phyloP scores from a whole-genome alignment of 2,113 vertebrate genomes.

The Spheniscus mendiculus region DNA sequence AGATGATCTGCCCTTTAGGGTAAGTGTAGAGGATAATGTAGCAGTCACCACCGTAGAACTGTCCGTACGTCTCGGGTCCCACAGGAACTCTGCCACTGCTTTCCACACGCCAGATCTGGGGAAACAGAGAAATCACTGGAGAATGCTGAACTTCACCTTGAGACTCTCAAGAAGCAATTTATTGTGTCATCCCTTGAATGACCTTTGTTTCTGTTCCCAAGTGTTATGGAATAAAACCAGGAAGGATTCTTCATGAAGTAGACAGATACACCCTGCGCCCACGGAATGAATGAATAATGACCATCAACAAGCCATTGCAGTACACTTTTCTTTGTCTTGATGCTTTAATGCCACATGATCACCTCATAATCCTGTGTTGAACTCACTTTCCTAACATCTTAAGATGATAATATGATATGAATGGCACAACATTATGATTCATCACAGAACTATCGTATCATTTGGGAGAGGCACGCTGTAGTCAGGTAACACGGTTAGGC shows the following conservation, averaged over 20 bases:
- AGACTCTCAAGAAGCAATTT: background rate
- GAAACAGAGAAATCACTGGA: background rate
- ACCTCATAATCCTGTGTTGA: background rate
- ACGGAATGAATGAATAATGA: background rate
- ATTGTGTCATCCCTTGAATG: background rate
- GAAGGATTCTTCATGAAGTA: background rate
- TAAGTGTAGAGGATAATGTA: constrained; percentile 94
- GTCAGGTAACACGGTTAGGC: background rate
- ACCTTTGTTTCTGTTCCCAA: background rate
- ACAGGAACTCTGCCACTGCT: constrained; percentile 78
- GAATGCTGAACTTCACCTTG: background rate
- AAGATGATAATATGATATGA: background rate
- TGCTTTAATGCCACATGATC: background rate
- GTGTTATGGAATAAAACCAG: background rate
- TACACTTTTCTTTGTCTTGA: background rate
- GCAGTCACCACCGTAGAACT: constrained; percentile 92
- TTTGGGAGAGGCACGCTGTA: background rate
- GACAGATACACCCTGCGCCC: background rate
- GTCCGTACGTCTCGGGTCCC: constrained; percentile 74
- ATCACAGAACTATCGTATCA: background rate
- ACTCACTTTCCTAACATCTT: background rate
- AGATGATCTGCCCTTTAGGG: constrained; percentile 85
- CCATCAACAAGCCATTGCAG: background rate
- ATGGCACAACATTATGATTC: background rate
- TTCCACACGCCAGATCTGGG: constrained; percentile 91